These are phyloP conservation scores for Magallana nippona DNA, from an alignment of 2,888 invertebrate genomes.

Conservation along the genomic window DNA sequence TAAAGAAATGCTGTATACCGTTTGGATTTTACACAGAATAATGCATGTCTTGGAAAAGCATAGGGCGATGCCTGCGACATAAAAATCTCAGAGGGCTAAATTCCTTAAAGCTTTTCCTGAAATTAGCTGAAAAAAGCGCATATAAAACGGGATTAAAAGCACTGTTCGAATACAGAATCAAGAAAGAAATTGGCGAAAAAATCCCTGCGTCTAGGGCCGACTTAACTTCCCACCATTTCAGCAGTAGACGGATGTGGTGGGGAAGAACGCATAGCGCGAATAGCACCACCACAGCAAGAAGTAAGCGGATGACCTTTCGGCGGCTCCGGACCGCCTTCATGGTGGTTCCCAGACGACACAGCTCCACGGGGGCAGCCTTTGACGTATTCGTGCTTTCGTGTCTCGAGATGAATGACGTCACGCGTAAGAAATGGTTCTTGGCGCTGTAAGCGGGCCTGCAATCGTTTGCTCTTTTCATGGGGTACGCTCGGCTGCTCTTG, in stretches of 20 bases:
- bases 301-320: slow-evolving; percentile 92
- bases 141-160: slow-evolving; percentile 94
- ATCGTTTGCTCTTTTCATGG: neutral
- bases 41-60: slow-evolving; percentile 39
- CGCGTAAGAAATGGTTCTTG: neutral
- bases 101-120: slow-evolving; percentile 91
- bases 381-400: neutral
- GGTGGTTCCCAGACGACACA: slow-evolving; percentile 46
- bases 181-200: slow-evolving; percentile 91
- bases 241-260: slow-evolving; percentile 88
- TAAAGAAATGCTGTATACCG: too few relatives aligned
- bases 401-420: neutral
- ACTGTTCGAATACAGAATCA: slow-evolving; percentile 93
- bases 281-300: slow-evolving; percentile 92
- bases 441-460: neutral
- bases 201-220: slow-evolving; percentile 77
- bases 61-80: slow-evolving; percentile 36
- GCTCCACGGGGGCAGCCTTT: neutral
- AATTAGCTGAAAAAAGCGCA: slow-evolving; percentile 91
- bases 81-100: slow-evolving; percentile 81
- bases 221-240: slow-evolving; percentile 89
- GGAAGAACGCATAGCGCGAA: slow-evolving; percentile 95
- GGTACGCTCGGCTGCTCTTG: neutral
- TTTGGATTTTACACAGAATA: too few relatives aligned
- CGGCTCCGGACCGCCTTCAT: slow-evolving; percentile 84